Conservation (phyloP, 2,797 vertebrate genomes). For the Phoebastria nigripes region DNA sequence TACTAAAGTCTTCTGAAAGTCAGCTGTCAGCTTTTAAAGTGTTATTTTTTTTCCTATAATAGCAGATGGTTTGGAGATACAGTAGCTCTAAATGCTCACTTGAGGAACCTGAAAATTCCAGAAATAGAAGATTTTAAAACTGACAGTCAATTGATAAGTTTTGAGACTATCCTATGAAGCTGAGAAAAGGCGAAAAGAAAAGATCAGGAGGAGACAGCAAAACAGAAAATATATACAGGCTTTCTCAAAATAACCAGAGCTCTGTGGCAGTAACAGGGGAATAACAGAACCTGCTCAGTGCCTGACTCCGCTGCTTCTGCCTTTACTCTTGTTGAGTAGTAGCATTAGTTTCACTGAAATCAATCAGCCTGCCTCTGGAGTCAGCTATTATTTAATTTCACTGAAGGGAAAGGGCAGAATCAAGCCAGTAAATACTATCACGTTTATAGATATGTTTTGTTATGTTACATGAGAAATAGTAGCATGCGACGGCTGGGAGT, state of each 20-base stretch:
- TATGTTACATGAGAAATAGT: conserved; percentile 61
- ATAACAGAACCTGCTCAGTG: conserved; percentile 24
- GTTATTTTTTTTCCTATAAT: not conserved
- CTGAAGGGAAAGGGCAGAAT: conserved; percentile 56
- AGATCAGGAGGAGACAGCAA: not conserved
- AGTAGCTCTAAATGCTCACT: conserved; percentile 17
- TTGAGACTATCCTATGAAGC: not conserved
- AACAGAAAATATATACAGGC: conserved; percentile 20
- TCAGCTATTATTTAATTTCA: conserved; percentile 62
- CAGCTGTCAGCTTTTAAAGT: conserved; percentile 26
- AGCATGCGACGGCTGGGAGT: conserved; percentile 42
- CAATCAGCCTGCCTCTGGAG: conserved; percentile 61
- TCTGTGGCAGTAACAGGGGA: not conserved
- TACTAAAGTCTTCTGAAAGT: conserved; percentile 32
- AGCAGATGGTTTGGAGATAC: conserved; percentile 31
- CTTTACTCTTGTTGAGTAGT: conserved; percentile 8
- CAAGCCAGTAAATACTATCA: conserved; percentile 61
- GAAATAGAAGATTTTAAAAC: conserved; percentile 17
- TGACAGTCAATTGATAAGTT: not conserved
- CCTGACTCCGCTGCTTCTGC: conserved; percentile 28
- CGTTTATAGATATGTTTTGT: conserved; percentile 58
- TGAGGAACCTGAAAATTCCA: conserved; percentile 22
- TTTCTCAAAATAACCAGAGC: conserved; percentile 45
- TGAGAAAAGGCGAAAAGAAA: not conserved
- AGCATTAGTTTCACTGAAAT: conserved; percentile 63